phyloP scores from a whole-genome alignment of 2,888 invertebrate genomes.

The Pharmacophagus antenor region DNA sequence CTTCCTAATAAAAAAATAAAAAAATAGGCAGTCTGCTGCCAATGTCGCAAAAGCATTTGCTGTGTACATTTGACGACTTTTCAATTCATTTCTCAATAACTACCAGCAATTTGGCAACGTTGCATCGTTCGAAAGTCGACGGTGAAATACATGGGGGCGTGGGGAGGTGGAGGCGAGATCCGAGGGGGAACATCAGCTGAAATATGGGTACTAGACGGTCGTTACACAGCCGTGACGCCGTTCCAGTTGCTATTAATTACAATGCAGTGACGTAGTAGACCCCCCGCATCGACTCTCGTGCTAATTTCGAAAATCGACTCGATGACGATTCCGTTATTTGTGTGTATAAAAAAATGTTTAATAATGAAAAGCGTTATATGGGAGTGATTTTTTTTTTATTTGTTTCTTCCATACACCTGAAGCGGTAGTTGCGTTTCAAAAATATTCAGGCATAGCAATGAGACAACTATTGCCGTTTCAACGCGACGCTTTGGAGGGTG shows the following conservation, averaged over 20 bases:
- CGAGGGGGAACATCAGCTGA: conserved; percentile 48
- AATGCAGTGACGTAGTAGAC: conserved; percentile 26
- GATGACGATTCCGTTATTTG: too few species aligned
- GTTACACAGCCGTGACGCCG: conserved; percentile 49
- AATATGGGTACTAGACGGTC: conserved; percentile 59
- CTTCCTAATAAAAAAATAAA: too few species aligned
- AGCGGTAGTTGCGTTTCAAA: too few species aligned
- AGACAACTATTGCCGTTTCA: conserved; percentile 28
- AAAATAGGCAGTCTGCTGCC: not conserved
- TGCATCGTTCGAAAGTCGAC: conserved; percentile 32
- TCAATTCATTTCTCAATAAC: conserved; percentile 49
- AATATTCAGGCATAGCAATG: conserved; percentile 1
- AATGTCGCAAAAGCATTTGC: conserved; percentile 18
- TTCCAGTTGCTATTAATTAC: conserved; percentile 64
- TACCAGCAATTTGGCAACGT: conserved; percentile 37
- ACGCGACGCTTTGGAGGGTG: conserved; percentile 42
- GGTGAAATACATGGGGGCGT: conserved; percentile 32
- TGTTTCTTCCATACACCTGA: too few species aligned
- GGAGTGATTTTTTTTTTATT: too few species aligned
- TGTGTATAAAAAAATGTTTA: not conserved
- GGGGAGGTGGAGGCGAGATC: conserved; percentile 38
- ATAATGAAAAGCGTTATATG: not conserved
- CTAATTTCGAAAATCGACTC: not conserved
- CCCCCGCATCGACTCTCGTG: too few species aligned
- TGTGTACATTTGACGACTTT: conserved; percentile 33